Evolutionary conservation across 2,113 vertebrate species (phyloP), one percentile per base, ranked within the genome.

Genomic region (Etheostoma spectabile): DNA sequence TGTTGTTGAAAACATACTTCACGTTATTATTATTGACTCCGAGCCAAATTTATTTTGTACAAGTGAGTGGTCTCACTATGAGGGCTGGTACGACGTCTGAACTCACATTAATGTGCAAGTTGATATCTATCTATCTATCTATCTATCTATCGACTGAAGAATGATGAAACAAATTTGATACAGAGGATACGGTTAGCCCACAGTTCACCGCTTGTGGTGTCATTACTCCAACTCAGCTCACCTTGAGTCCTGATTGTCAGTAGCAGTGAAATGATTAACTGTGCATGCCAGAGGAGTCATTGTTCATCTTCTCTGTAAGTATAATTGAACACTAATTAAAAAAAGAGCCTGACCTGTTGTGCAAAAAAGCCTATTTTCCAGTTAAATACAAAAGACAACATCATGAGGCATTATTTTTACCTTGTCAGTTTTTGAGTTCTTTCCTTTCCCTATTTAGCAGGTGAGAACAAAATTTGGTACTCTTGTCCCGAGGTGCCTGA

Each of bases 251-350:
- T n/a, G 12, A 1, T 45, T 4, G 13, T 18, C 22, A 71, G 19
- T 27, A 30, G 24, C 56, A 49, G 24, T 35, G 19, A 35, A 38
- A 59, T 33, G 42, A 49, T 59, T 22, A 22, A 38, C 10, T 46
- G 16, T 71, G 35, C 13, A 8, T 60, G 30, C 13, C 53, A 51
- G 27, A 55, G 6, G 6, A 64, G 8, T 57, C 14, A 8, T 42
- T 46, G 4, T 22, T 49, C 57, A 52, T 68, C 46, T 27, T 56
- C 45, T 76, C 42, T 64, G 51, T 75, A 35, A 60, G 15, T n/a
- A 74, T 19, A 24, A 33, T 22, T 76, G 57, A 72, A 52, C 59
- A 64, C 24, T 74, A 62, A 59, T 77, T 59, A 74, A 55, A 77
- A 77, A 85, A 65, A 5, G 12, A 56, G 15, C 11, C 55, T 16